These are phyloP conservation scores for Drosophila takahashii DNA, from an alignment of 1,140 invertebrate genomes.

Conservation along the genomic window DNA sequence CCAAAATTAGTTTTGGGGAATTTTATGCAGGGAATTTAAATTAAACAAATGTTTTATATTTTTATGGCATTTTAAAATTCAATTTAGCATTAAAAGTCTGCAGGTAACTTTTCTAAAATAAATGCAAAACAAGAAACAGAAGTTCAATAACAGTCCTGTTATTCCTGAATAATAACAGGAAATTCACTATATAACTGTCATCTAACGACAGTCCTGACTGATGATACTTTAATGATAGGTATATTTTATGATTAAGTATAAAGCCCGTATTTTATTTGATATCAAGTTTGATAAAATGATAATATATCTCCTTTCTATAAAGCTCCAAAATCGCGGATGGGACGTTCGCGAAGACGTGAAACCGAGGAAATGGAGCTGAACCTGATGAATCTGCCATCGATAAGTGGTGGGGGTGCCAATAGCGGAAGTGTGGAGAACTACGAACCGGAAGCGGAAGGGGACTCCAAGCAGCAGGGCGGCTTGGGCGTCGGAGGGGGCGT, in stretches of 20 bases:
- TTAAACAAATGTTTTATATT: constrained; percentile 5
- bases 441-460: constrained; percentile 65
- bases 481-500: constrained; percentile 31
- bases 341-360: constrained; percentile 59
- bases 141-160: too few relatives aligned
- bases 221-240: too few relatives aligned
- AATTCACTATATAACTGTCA: not conserved
- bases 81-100: too few relatives aligned
- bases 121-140: too few relatives aligned
- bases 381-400: constrained; percentile 59
- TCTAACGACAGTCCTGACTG: too few relatives aligned
- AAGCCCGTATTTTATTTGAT: too few relatives aligned
- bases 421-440: constrained; percentile 63
- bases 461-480: constrained; percentile 62
- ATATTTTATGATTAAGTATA: too few relatives aligned
- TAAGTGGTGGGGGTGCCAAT: constrained; percentile 45
- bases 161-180: too few relatives aligned
- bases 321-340: constrained; percentile 51
- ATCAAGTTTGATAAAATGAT: too few relatives aligned
- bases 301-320: not conserved
- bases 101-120: too few relatives aligned
- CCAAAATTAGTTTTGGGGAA: not conserved
- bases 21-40: constrained; percentile 10
- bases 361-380: constrained; percentile 61
- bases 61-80: not conserved